phyloP scores from a whole-genome alignment of 2,888 invertebrate genomes.

The Megaustenia siamemsis region DNA sequence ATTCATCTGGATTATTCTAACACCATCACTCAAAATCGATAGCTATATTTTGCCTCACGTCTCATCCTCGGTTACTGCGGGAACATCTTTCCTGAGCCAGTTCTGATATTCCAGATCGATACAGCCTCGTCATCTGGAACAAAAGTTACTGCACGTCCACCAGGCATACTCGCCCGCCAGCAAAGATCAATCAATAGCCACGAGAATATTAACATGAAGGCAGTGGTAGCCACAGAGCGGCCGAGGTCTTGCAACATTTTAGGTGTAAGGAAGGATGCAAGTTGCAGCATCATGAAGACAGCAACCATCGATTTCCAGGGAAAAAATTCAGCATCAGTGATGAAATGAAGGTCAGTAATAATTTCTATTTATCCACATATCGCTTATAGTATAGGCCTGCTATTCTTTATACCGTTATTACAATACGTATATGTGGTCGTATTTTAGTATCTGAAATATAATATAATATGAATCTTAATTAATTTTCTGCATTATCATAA shows the following conservation, averaged over 20 bases:
- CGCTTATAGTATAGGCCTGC: too few species aligned
- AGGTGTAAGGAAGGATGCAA: conserved; percentile 50
- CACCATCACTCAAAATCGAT: background rate
- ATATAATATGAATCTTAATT: too few species aligned
- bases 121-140: conserved; percentile 13
- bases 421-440: too few species aligned
- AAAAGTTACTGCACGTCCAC: background rate
- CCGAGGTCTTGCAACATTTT: conserved; percentile 46
- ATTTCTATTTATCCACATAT: too few species aligned
- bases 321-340: conserved; percentile 50
- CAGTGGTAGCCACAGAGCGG: conserved; percentile 35
- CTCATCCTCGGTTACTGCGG: too few species aligned
- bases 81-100: background rate
- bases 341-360: conserved; percentile 84
- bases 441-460: too few species aligned
- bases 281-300: conserved; percentile 51
- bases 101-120: conserved; percentile 28
- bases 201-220: conserved; percentile 43
- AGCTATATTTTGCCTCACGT: too few species aligned
- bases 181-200: conserved; percentile 45
- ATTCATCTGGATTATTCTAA: too few species aligned
- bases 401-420: too few species aligned
- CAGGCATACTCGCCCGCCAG: background rate
- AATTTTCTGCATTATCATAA: too few species aligned
- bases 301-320: conserved; percentile 46